phyloP scores from a whole-genome alignment of 1,140 invertebrate genomes.

The Pseudoatta argentina region DNA sequence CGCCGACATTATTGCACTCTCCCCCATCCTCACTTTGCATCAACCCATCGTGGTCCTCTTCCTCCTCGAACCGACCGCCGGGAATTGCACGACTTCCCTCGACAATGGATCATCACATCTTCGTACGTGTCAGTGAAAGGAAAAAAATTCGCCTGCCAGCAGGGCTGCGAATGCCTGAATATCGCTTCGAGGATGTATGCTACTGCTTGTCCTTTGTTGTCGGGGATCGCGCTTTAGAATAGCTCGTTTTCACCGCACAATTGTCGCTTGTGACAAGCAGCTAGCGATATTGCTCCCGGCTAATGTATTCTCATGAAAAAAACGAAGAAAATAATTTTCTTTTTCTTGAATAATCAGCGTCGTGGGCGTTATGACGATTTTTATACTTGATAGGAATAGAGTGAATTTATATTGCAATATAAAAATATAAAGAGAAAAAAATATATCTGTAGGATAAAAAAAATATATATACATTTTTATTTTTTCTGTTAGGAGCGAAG shows the following conservation, averaged over 20 bases:
- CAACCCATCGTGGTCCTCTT: background rate
- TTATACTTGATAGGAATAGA: background rate
- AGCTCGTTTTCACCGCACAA: conserved; percentile 47
- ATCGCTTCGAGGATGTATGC: conserved; percentile 52
- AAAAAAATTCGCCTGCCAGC: conserved; percentile 31
- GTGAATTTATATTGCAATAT: background rate
- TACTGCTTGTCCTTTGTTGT: conserved; percentile 51
- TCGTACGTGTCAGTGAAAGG: conserved; percentile 12
- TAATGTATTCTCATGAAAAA: conserved; percentile 1
- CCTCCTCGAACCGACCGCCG: conserved; percentile 42
- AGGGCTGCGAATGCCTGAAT: conserved; percentile 25
- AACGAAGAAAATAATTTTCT: conserved; percentile 23
- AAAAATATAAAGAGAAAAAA: background rate
- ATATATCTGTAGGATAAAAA: background rate
- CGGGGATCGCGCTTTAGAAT: conserved; percentile 54
- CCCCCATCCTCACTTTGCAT: background rate
- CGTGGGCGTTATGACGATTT: background rate
- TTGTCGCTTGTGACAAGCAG: conserved; percentile 39
- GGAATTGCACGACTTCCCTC: conserved; percentile 66
- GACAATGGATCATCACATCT: conserved; percentile 63
- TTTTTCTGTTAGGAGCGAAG: background rate
- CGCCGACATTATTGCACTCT: conserved; percentile 69
- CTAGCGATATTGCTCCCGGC: conserved; percentile 30
- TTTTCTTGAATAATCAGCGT: conserved; percentile 10
- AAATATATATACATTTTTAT: background rate